Conservation (phyloP, 2,888 invertebrate genomes). For the Pomacea canaliculata region DNA sequence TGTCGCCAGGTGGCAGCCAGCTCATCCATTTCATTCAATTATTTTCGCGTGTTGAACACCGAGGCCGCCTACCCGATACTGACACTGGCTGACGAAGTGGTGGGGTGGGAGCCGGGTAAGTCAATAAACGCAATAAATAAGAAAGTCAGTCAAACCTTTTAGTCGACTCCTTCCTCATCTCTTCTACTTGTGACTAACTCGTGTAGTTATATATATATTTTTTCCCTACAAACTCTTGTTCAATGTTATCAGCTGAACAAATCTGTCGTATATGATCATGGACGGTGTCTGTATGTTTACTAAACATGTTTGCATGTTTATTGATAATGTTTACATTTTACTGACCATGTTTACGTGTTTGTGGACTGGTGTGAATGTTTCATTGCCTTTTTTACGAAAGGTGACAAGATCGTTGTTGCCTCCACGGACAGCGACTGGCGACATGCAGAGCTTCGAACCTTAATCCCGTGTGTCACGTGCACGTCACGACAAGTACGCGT, state of each 20-base stretch:
- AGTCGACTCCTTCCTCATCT: too few relatives aligned
- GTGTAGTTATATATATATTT: too few relatives aligned
- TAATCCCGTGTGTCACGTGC: conserved; percentile 42
- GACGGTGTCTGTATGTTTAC: too few relatives aligned
- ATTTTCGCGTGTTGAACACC: neutral
- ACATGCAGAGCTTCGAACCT: conserved; percentile 47
- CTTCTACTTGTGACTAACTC: too few relatives aligned
- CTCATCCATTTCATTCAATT: neutral
- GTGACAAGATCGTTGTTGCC: conserved; percentile 50
- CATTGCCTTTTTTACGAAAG: conserved; percentile 15
- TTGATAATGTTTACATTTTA: too few relatives aligned
- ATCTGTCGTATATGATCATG: too few relatives aligned
- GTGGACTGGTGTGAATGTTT: too few relatives aligned
- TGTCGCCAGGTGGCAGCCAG: conserved; percentile 1
- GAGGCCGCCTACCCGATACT: conserved; percentile 3
- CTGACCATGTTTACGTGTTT: too few relatives aligned
- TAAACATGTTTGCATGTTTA: too few relatives aligned
- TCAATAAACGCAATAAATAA: neutral
- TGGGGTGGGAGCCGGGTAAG: conserved; percentile 3
- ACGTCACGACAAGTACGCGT: conserved; percentile 40
- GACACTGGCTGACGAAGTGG: conserved; percentile 6
- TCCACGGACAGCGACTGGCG: conserved; percentile 53
- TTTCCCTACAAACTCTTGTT: too few relatives aligned
- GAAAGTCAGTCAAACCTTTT: too few relatives aligned
- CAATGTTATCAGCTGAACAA: too few relatives aligned